phyloP scores from a whole-genome alignment of 2,888 invertebrate species.

The Drepanosiphum platanoidis region DNA sequence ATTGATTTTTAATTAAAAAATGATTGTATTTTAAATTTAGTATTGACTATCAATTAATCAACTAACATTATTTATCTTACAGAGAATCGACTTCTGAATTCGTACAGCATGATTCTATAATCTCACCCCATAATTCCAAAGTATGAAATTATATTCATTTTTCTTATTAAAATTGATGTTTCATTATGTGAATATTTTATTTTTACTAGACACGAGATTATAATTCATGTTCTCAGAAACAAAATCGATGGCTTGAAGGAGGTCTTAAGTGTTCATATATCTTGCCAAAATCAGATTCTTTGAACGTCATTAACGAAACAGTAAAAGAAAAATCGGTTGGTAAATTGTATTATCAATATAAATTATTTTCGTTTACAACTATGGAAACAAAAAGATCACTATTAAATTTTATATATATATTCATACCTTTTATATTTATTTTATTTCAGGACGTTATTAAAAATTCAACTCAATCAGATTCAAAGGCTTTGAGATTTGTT shows the following conservation, averaged over 20 bases:
- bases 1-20: background rate
- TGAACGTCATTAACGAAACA: slow-evolving; percentile 13
- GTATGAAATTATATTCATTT: slow-evolving; percentile 19
- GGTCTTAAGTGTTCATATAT: slow-evolving; percentile 54
- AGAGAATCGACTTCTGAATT: background rate
- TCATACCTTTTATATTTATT: background rate
- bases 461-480: slow-evolving; percentile 10
- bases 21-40: background rate
- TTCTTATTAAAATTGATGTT: background rate
- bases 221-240: slow-evolving; percentile 27
- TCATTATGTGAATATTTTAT: background rate
- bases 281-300: slow-evolving; percentile 12
- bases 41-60: background rate
- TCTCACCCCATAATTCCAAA: background rate
- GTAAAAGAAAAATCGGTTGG: slow-evolving; percentile 18
- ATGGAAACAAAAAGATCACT: too few relatives aligned
- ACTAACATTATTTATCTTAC: background rate
- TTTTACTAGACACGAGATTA: slow-evolving; percentile 7
- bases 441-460: slow-evolving; percentile 17
- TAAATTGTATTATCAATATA: background rate
- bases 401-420: background rate
- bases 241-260: slow-evolving; percentile 54
- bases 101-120: background rate
- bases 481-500: slow-evolving; percentile 9
- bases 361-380: too few relatives aligned